A percentile compares a stretch with the other conserved stretches of the same genome.
Conservation (phyloP, 1,140 invertebrate genomes). For the Drosophila teissieri region DNA sequence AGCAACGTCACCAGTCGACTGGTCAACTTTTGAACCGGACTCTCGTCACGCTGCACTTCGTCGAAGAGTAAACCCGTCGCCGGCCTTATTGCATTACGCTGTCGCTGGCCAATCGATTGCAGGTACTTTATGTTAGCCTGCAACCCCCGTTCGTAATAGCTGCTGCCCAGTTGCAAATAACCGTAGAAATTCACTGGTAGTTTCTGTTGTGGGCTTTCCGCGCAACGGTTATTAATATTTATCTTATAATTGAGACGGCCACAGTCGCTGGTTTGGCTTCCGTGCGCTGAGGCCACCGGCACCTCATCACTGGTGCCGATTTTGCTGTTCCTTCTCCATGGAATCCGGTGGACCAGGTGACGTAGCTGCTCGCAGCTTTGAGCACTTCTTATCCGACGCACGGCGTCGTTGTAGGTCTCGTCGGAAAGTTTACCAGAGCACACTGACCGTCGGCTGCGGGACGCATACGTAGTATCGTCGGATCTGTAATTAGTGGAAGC, state of each 20-base stretch:
- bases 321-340: conserved; percentile 5
- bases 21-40: conserved; percentile 6
- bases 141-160: conserved; percentile 76
- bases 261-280: conserved; percentile 30
- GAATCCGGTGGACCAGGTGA: conserved; percentile 56
- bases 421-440: conserved; percentile 53
- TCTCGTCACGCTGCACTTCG: conserved; percentile 14
- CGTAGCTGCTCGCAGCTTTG: conserved; percentile 66
- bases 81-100: conserved; percentile 41
- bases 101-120: conserved; percentile 72
- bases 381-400: conserved; percentile 64
- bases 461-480: conserved; percentile 55
- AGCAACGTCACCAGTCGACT: conserved; percentile 43
- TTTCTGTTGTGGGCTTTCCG: conserved; percentile 57
- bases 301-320: conserved; percentile 10
- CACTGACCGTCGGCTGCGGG: conserved; percentile 66
- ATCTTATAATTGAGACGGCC: conserved; percentile 51
- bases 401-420: conserved; percentile 71
- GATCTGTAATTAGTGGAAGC: conserved; percentile 78
- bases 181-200: conserved; percentile 53
- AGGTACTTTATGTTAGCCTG: conserved; percentile 73
- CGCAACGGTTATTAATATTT: conserved; percentile 64
- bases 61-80: conserved; percentile 16
- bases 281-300: conserved; percentile 10
- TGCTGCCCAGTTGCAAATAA: conserved; percentile 73